A percentile compares a stretch with the other conserved stretches of the same genome.
These are phyloP conservation scores for Tipula vernalis DNA, from an alignment of 2,888 invertebrate species.

Conservation along the genomic window DNA sequence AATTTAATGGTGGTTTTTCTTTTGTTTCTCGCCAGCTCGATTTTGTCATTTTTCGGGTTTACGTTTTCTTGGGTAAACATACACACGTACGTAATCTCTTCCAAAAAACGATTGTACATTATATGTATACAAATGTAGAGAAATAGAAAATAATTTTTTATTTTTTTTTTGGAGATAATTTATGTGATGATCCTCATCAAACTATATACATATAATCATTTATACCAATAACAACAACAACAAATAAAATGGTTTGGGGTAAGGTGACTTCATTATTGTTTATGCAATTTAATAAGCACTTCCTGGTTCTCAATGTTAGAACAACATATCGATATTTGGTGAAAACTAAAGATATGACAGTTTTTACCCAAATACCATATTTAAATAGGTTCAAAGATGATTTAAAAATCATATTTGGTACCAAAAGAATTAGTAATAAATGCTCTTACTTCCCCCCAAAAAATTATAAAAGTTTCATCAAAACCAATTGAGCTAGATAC, in stretches of 20 bases:
- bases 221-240: not conserved
- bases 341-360: too few species aligned
- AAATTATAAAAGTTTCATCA: too few species aligned
- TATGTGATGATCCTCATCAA: not conserved
- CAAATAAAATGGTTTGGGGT: not conserved
- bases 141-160: not conserved
- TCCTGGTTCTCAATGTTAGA: not conserved
- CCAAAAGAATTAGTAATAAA: too few species aligned
- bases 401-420: too few species aligned
- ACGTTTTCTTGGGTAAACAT: not conserved
- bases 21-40: not conserved
- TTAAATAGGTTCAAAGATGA: too few species aligned
- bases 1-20: slow-evolving; percentile 8
- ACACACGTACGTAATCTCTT: not conserved
- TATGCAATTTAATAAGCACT: not conserved
- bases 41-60: not conserved
- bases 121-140: not conserved
- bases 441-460: too few species aligned
- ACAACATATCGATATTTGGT: too few species aligned
- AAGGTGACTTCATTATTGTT: not conserved
- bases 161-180: not conserved
- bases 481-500: too few species aligned
- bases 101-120: not conserved
- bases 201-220: not conserved
- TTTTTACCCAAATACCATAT: too few species aligned